Evolutionary conservation across 1,140 invertebrate genomes (phyloP).

Genomic region (Sinella curviseta): DNA sequence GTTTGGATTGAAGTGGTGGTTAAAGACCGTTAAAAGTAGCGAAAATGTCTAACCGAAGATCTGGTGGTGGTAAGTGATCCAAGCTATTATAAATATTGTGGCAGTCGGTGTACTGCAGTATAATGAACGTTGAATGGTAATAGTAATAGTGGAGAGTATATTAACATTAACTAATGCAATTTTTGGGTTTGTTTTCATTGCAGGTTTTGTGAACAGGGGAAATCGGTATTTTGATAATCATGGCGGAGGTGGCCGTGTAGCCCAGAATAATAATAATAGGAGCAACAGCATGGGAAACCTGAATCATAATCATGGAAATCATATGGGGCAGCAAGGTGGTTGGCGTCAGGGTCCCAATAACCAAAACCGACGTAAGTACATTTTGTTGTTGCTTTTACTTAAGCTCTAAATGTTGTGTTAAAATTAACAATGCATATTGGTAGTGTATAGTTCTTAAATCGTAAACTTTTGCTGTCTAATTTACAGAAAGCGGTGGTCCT

Average conservation of each 20-base stretch:
- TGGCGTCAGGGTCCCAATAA: slow-evolving; percentile 15
- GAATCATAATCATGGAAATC: neutral
- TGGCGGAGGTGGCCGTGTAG: neutral
- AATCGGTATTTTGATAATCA: slow-evolving; percentile 10
- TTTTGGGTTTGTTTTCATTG: too few relatives aligned
- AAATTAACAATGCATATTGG: too few relatives aligned
- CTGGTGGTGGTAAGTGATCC: neutral
- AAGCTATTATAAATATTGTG: neutral
- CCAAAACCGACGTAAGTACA: neutral
- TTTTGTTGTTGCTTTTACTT: neutral
- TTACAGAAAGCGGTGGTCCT: neutral
- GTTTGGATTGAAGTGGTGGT: too few relatives aligned
- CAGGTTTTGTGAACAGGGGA: neutral
- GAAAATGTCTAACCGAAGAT: slow-evolving; percentile 2
- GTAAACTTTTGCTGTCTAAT: neutral
- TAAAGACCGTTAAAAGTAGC: neutral
- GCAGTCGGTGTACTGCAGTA: neutral
- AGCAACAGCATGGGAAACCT: neutral
- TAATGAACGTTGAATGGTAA: too few relatives aligned
- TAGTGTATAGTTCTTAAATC: neutral
- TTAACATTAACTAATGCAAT: too few relatives aligned
- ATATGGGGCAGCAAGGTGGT: neutral
- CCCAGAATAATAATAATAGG: neutral
- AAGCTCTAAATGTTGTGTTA: too few relatives aligned
- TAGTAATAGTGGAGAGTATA: too few relatives aligned